These are phyloP conservation scores for Drosophila nigrodunni DNA, from an alignment of 1,140 invertebrate species.

Conservation along the genomic window DNA sequence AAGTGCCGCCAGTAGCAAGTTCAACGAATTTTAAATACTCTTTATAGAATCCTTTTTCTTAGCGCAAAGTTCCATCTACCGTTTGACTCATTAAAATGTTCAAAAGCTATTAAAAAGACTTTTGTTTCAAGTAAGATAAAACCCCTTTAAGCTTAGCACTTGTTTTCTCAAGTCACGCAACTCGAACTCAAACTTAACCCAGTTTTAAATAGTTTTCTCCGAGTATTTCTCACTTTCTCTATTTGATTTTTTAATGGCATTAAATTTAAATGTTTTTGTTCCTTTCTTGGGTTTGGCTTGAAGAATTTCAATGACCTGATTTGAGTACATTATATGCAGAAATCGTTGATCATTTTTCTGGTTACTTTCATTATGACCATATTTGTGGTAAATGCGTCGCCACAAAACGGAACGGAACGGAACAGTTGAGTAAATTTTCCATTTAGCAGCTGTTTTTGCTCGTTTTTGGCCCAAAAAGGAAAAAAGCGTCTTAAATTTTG, in stretches of 20 bases:
- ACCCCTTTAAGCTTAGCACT: conserved; percentile 9
- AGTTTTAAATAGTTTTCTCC: conserved; percentile 8
- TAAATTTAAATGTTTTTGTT: no score
- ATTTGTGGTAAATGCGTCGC: conserved; percentile 20
- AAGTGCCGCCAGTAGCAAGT: background rate
- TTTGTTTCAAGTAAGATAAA: conserved; percentile 9
- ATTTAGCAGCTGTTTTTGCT: conserved; percentile 28
- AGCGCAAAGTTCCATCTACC: background rate
- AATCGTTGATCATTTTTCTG: conserved; percentile 22
- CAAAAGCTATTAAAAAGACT: background rate
- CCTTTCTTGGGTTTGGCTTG: background rate
- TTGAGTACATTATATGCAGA: background rate
- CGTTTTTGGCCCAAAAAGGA: background rate
- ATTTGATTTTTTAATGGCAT: no score
- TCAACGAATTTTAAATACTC: background rate
- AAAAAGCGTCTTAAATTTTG: conserved; percentile 27
- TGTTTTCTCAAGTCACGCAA: conserved; percentile 5
- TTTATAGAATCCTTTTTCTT: background rate
- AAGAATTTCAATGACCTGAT: background rate
- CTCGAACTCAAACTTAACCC: conserved; percentile 11
- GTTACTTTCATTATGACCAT: conserved; percentile 16
- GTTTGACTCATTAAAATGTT: conserved; percentile 2
- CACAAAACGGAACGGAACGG: background rate
- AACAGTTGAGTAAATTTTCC: conserved; percentile 40
- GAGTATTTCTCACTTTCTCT: conserved; percentile 2